Evolutionary conservation across 2,113 vertebrate genomes (phyloP).

Genomic region (Indicator maculatus): DNA sequence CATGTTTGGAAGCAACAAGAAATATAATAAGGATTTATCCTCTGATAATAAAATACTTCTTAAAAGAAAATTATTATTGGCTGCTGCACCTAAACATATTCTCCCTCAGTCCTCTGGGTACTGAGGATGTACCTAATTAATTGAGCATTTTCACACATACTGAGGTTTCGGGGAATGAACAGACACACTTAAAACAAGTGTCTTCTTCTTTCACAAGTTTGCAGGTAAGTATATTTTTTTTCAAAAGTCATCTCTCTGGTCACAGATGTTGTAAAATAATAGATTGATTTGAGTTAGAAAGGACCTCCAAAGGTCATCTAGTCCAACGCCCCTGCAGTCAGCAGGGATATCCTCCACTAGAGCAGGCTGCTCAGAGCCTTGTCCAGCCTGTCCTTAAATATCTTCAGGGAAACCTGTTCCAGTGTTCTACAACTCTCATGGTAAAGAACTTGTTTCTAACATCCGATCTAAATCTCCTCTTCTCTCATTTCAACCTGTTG

Average conservation of each 20-base stretch:
- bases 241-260: neutral
- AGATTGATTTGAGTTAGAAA: too few species aligned
- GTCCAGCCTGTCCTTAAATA: too few species aligned
- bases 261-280: neutral
- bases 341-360: too few species aligned
- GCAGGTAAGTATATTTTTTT: neutral
- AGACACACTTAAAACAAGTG: neutral
- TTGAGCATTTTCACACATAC: neutral
- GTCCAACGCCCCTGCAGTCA: too few species aligned
- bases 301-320: too few species aligned
- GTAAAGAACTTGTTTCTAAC: too few species aligned
- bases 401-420: too few species aligned
- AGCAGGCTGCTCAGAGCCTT: too few species aligned
- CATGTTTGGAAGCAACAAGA: neutral
- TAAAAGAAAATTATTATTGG: neutral
- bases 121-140: neutral
- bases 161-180: neutral
- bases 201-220: neutral
- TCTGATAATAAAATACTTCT: neutral
- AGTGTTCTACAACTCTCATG: too few species aligned
- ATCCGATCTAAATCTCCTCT: too few species aligned
- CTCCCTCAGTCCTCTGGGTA: neutral
- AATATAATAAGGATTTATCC: neutral
- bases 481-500: too few species aligned
- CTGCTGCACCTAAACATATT: neutral